Percentiles rank a stretch among this genome's conserved stretches.
Evolutionary conservation across 2,797 vertebrate species (phyloP).

Genomic region (Clarias fuscus): DNA sequence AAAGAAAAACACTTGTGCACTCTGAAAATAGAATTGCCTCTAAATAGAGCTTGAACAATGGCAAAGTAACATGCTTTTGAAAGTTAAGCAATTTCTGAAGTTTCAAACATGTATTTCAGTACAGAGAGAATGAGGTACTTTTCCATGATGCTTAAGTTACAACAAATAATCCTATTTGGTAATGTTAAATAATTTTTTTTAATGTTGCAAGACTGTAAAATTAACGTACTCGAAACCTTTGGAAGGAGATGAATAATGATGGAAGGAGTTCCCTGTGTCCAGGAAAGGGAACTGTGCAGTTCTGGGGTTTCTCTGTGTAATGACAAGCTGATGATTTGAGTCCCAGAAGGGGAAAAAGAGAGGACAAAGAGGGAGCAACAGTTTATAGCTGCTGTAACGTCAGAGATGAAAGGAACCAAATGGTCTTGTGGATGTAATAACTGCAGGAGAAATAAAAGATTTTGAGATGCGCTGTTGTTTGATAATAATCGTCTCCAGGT

Average conservation of each 20-base stretch:
- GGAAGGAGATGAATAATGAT: background rate
- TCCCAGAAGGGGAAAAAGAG: background rate
- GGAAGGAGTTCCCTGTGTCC: background rate
- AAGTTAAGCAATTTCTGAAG: background rate
- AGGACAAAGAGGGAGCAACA: background rate
- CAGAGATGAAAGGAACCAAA: background rate
- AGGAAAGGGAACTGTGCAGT: background rate
- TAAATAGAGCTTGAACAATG: constrained; percentile 18
- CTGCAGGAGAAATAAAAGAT: background rate
- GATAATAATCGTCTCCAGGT: background rate
- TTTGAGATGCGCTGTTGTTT: background rate
- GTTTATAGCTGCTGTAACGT: background rate
- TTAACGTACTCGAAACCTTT: background rate
- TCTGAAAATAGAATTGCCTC: constrained; percentile 8
- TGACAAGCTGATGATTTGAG: background rate
- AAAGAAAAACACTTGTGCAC: background rate
- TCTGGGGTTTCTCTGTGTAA: background rate
- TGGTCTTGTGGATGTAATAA: background rate
- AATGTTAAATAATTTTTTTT: background rate
- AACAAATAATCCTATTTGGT: background rate
- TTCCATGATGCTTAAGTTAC: background rate
- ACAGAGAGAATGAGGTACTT: background rate
- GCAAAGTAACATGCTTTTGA: background rate
- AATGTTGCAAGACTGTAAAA: too few species aligned
- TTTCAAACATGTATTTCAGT: constrained; percentile 1